phyloP scores from a whole-genome alignment of 2,888 invertebrate genomes.

The Sympetrum striolatum region DNA sequence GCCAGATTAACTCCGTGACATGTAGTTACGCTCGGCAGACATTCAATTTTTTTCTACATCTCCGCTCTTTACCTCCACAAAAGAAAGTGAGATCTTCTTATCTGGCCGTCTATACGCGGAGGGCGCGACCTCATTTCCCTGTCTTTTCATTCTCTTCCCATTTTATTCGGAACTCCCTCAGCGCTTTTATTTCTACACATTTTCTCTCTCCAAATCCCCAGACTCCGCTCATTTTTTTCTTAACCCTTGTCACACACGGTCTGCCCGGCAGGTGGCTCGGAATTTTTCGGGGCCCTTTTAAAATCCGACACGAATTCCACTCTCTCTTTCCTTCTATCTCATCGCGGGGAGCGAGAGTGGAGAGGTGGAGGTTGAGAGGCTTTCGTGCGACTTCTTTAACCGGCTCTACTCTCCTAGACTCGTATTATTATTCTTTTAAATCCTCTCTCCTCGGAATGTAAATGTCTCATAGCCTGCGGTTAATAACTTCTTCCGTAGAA shows the following conservation, averaged over 20 bases:
- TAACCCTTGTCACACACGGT: not conserved
- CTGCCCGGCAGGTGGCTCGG: not conserved
- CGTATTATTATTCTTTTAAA: no score
- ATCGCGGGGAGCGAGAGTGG: not conserved
- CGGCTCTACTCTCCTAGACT: no score
- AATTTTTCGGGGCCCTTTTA: not conserved
- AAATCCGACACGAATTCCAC: not conserved
- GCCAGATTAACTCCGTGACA: not conserved
- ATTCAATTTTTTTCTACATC: not conserved
- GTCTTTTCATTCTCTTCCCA: not conserved
- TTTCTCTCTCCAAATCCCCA: conserved; percentile 16
- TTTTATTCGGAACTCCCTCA: not conserved
- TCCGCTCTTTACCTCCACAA: not conserved
- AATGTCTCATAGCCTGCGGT: no score
- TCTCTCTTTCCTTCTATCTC: no score
- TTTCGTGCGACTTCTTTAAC: not conserved
- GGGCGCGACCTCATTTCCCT: not conserved
- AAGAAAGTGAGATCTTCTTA: not conserved
- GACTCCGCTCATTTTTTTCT: not conserved
- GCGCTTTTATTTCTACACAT: conserved; percentile 17
- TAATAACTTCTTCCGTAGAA: no score
- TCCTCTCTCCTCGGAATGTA: no score
- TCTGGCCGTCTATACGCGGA: not conserved
- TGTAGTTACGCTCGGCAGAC: not conserved
- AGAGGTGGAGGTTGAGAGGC: not conserved